Base-by-base conservation (phyloP, 2,113 vertebrate species). In the Jacana jacana region DNA sequence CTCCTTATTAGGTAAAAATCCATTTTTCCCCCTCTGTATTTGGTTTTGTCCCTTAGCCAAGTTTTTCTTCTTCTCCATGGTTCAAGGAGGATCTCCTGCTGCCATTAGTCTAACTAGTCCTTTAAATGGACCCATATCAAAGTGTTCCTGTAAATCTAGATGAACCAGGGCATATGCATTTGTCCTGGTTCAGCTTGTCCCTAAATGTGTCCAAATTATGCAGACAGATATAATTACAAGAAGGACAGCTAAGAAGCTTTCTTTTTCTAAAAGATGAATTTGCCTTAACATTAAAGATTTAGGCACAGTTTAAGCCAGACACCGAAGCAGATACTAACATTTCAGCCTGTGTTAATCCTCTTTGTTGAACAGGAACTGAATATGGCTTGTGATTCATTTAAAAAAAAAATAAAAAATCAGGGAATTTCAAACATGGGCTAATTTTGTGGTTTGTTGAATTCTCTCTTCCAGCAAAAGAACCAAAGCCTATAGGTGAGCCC, bases 21-120 rank as follows among this genome's bases (percentile, higher is more conserved):
- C 19, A 89, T 92, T 87, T 87, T 89, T 86, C 8, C 35, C 35
- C 25, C 11, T 86, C 89, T 93, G 77, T 83, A 95, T 52, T 88
- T 89, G 95, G 68, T 94, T 96, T 96, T 97, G 92, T 88, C 94
- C 76, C 91, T 46, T 49, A 60, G 88, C 89, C 92, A 96, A 79
- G 8, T 30, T 92, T 75, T 94, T 75, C 85, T 89, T 88, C 80
- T 93, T 93, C 94, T 92, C 85, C 88, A 83, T 88, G 57, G 69
- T 85, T 89, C 87, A 88, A 93, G 88, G 42, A 97, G 88, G 86
- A 94, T 54, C 61, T 57, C 80, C 88, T 39, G 70, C 88, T 96
- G 93, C 51, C 75, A 95, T 94, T 70, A 71, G 65, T 92, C 94
- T 94, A 96, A 93, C 78, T 78, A 93, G 78, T 64, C 91, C 89